Conservation (phyloP, 2,797 vertebrate genomes). For the Crossoptilon crossoptilon region DNA sequence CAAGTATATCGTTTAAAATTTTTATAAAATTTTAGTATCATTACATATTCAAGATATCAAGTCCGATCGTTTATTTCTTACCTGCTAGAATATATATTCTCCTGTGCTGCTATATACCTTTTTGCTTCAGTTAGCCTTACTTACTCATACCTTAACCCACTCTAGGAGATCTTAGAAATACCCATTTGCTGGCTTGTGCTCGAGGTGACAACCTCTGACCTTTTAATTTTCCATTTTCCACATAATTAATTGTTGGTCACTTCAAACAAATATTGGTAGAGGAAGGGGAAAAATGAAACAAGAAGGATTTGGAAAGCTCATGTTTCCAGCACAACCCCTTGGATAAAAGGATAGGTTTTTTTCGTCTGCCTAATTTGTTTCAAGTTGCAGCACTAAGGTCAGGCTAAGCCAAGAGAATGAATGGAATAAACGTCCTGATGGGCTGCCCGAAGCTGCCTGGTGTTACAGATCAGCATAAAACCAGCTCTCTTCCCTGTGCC, state of each 20-base stretch:
- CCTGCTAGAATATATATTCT: background rate
- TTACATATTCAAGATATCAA: background rate
- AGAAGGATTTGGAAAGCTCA: slow-evolving; percentile 41
- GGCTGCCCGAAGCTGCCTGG: slow-evolving; percentile 82
- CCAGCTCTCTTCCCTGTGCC: slow-evolving; percentile 86
- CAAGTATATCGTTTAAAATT: background rate
- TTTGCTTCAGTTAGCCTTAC: background rate
- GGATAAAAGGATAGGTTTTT: slow-evolving; percentile 31
- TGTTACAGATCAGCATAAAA: slow-evolving; percentile 94
- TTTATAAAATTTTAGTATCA: background rate
- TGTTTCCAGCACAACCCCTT: background rate
- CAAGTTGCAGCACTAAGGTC: slow-evolving; percentile 81
- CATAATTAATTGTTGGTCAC: slow-evolving; percentile 60
- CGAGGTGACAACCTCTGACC: slow-evolving; percentile 51
- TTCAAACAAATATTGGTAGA: slow-evolving; percentile 27
- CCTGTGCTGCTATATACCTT: background rate
- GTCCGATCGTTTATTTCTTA: background rate
- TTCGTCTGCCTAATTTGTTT: slow-evolving; percentile 80
- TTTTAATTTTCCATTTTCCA: slow-evolving; percentile 63
- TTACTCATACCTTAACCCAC: background rate
- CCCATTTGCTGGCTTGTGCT: background rate
- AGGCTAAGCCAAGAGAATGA: slow-evolving; percentile 80
- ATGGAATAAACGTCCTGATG: slow-evolving; percentile 83
- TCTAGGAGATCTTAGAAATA: slow-evolving; percentile 16
- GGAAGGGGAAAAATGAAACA: slow-evolving; percentile 15